phyloP scores from a whole-genome alignment of 2,797 vertebrate genomes.

The Chaenodraco wilsoni region DNA sequence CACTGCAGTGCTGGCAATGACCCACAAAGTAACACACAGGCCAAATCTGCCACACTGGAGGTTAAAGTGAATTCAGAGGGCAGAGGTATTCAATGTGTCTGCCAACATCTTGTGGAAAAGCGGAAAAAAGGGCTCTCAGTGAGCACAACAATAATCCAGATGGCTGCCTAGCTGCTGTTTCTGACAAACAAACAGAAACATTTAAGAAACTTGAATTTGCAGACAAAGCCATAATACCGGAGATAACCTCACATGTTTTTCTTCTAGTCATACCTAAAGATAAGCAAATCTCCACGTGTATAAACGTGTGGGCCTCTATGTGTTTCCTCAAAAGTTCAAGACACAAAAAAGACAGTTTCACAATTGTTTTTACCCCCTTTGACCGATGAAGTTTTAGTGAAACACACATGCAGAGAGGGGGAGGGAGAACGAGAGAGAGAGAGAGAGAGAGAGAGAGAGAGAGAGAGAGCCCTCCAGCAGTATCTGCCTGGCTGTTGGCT shows the following conservation, averaged over 20 bases:
- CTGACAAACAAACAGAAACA: slow-evolving; percentile 28
- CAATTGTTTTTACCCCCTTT: not conserved
- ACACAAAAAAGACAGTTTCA: slow-evolving; percentile 1
- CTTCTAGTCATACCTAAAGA: too few species aligned
- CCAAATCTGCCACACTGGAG: not conserved
- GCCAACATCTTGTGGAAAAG: slow-evolving; percentile 59
- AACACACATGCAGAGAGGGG: slow-evolving; percentile 9
- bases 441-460: not conserved
- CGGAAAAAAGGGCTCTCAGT: slow-evolving; percentile 46
- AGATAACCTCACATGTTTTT: too few species aligned
- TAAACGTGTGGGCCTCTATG: not conserved
- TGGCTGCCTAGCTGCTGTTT: slow-evolving; percentile 33
- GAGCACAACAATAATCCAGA: slow-evolving; percentile 44
- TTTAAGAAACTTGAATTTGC: slow-evolving; percentile 7
- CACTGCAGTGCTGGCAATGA: slow-evolving; percentile 47
- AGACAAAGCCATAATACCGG: not conserved
- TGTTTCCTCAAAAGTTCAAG: slow-evolving; percentile 19
- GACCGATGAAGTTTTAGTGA: slow-evolving; percentile 30
- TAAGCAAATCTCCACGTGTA: not conserved
- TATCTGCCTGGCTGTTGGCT: slow-evolving; percentile 75
- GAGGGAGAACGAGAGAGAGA: not conserved
- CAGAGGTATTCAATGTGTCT: slow-evolving; percentile 56
- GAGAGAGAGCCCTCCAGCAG: slow-evolving; percentile 55
- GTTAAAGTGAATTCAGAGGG: slow-evolving; percentile 49
- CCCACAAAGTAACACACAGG: slow-evolving; percentile 2